A percentile compares a stretch with the other conserved stretches of the same genome.
Conservation (phyloP, 1,140 invertebrate genomes). For the Calephelis nemesis region DNA sequence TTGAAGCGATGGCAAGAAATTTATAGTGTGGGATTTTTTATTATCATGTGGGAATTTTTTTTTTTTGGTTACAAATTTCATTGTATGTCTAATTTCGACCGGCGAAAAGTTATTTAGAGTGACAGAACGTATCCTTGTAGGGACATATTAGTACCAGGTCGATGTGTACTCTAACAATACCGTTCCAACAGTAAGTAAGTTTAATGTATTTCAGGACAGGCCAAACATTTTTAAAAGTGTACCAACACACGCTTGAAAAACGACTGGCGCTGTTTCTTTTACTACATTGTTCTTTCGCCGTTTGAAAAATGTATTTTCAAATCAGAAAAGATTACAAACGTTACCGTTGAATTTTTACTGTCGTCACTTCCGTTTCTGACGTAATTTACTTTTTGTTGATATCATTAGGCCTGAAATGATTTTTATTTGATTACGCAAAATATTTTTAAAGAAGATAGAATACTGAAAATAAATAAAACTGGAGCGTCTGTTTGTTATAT, state of each 20-base stretch:
- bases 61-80: too few species aligned
- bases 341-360: conserved; percentile 2
- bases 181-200: conserved; percentile 86
- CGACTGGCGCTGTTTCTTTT: neutral
- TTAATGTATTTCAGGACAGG: neutral
- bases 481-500: too few species aligned
- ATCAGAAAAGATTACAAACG: neutral
- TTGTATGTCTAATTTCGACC: too few species aligned
- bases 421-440: neutral
- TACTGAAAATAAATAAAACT: too few species aligned
- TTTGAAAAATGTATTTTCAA: conserved; percentile 1
- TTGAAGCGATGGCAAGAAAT: too few species aligned
- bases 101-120: conserved; percentile 81
- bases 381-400: neutral
- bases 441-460: too few species aligned
- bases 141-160: conserved; percentile 81
- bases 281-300: neutral
- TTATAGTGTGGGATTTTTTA: too few species aligned
- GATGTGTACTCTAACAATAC: conserved; percentile 87
- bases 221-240: neutral
- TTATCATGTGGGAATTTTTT: too few species aligned
- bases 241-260: too few species aligned
- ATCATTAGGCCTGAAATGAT: neutral
- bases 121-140: conserved; percentile 89
- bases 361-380: neutral